Conservation (phyloP, 2,113 vertebrate genomes). For the Ameiurus melas region DNA sequence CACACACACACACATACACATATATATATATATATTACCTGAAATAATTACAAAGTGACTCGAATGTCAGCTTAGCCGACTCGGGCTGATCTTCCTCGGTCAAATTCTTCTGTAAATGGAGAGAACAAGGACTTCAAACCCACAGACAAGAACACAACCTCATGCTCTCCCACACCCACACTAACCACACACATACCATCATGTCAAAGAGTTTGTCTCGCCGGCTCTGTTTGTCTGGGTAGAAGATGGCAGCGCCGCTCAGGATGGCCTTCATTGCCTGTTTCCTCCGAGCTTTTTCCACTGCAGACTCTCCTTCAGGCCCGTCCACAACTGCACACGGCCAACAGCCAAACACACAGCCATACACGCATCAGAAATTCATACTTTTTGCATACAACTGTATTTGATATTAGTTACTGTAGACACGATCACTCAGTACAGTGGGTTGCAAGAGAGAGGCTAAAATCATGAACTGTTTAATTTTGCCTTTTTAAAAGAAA, state of each 20-base stretch:
- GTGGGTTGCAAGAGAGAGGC: background rate
- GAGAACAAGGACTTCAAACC: background rate
- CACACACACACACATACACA: too few relatives aligned
- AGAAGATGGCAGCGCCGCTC: slow-evolving; percentile 92
- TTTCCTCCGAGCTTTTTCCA: slow-evolving; percentile 78
- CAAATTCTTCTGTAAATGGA: slow-evolving; percentile 82
- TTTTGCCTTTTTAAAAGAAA: background rate
- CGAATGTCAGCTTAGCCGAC: slow-evolving; percentile 89
- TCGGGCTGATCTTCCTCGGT: slow-evolving; percentile 87
- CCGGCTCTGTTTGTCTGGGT: slow-evolving; percentile 85
- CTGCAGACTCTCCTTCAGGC: slow-evolving; percentile 70
- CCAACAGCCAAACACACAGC: background rate
- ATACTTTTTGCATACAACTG: too few relatives aligned
- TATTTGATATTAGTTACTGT: background rate
- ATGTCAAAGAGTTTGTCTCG: slow-evolving; percentile 89
- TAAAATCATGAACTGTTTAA: background rate
- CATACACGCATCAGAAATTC: background rate
- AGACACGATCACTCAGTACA: background rate
- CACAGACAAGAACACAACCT: background rate
- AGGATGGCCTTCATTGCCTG: slow-evolving; percentile 89
- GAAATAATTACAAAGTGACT: slow-evolving; percentile 92
- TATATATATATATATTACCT: too few relatives aligned
- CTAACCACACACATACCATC: slow-evolving; percentile 77
- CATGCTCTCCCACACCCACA: background rate
- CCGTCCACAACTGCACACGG: slow-evolving; percentile 83